Evolutionary conservation across 2,888 invertebrate genomes (phyloP).

Genomic region (Ceraclea dissimilis): DNA sequence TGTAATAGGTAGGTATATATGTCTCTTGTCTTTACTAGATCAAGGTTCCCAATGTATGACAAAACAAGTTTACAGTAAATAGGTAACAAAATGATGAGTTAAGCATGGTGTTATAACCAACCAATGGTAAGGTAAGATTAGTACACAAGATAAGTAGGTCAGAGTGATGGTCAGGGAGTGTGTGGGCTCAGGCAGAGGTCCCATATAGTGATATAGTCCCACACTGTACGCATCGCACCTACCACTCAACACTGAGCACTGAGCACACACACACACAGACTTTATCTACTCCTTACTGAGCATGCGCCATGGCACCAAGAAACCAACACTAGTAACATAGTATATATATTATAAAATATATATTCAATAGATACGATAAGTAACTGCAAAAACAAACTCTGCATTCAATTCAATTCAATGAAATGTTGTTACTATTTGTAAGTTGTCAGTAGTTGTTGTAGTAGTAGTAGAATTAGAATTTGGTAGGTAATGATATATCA

Average conservation of each 20-base stretch:
- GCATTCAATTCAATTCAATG: constrained; percentile 53
- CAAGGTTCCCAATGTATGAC: not conserved
- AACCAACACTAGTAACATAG: constrained; percentile 58
- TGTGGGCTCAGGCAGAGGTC: constrained; percentile 16
- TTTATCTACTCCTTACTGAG: constrained; percentile 48
- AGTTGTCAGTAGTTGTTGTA: no score
- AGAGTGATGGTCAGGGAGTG: not conserved
- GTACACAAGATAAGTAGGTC: constrained; percentile 1
- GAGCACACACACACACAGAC: constrained; percentile 35
- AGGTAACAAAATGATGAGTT: not conserved
- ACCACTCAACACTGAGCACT: not conserved
- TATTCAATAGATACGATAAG: constrained; percentile 32
- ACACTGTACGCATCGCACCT: constrained; percentile 34
- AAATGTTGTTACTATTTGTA: constrained; percentile 32
- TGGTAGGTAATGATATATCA: no score
- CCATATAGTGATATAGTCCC: constrained; percentile 37
- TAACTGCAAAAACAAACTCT: constrained; percentile 54
- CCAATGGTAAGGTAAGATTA: not conserved
- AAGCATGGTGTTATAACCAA: not conserved
- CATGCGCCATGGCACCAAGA: constrained; percentile 68
- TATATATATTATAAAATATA: not conserved
- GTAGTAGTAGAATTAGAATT: no score
- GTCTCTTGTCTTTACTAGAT: not conserved
- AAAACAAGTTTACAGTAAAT: not conserved
- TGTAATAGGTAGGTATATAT: not conserved